These are phyloP conservation scores for Anniella stebbinsi DNA, from an alignment of 2,797 vertebrate species.

Conservation along the genomic window DNA sequence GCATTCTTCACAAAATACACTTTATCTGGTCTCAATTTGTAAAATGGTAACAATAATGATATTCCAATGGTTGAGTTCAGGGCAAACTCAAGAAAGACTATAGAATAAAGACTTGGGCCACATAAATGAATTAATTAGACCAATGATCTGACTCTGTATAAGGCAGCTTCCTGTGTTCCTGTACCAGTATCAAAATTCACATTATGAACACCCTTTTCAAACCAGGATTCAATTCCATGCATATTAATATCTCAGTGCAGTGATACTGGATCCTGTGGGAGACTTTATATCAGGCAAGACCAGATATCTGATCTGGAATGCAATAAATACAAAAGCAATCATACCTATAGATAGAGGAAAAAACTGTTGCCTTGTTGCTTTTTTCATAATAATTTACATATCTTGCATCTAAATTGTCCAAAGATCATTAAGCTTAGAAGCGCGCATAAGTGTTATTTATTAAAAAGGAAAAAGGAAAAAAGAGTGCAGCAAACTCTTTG, in stretches of 20 bases:
- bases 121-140: too few relatives aligned
- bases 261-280: background rate
- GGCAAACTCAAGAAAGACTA: background rate
- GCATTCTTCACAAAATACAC: background rate
- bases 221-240: background rate
- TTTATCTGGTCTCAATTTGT: background rate
- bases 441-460: background rate
- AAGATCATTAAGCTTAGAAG: background rate
- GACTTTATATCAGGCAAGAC: background rate
- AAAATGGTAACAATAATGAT: background rate
- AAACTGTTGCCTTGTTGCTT: background rate
- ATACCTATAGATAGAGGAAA: background rate
- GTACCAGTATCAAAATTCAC: background rate
- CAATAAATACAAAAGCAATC: background rate
- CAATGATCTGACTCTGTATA: too few relatives aligned
- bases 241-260: background rate
- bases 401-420: background rate
- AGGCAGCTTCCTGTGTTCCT: too few relatives aligned
- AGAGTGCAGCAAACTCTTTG: background rate
- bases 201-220: background rate
- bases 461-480: too few relatives aligned
- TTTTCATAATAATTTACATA: background rate
- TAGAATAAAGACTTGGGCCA: background rate
- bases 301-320: background rate
- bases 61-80: background rate